phyloP scores from a whole-genome alignment of 2,888 invertebrate species.

The Colletes collaris region DNA sequence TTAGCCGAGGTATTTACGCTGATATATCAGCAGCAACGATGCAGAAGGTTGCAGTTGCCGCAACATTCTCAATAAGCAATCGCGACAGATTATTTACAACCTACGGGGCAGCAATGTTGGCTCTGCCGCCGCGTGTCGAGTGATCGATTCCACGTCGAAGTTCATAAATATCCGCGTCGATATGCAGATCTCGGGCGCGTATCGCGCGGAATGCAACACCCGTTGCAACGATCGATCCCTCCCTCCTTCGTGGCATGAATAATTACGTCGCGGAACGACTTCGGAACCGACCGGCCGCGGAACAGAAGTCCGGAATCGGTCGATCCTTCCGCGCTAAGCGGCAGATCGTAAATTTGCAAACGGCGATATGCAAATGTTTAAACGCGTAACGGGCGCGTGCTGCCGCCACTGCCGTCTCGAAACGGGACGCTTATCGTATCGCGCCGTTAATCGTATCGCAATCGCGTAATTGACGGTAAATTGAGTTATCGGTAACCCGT shows the following conservation, averaged over 20 bases:
- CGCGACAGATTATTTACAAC: neutral
- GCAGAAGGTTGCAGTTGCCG: neutral
- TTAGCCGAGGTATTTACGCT: too few species aligned
- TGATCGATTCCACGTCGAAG: conserved; percentile 39
- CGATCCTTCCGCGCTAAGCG: neutral
- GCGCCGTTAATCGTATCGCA: conserved; percentile 27
- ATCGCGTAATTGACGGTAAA: conserved; percentile 49
- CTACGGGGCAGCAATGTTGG: conserved; percentile 17
- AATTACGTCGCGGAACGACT: conserved; percentile 23
- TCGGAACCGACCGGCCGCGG: too few species aligned
- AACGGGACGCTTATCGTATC: conserved; percentile 21
- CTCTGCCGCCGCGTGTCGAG: conserved; percentile 1
- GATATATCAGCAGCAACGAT: too few species aligned
- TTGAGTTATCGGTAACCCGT: conserved; percentile 35
- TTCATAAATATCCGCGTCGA: conserved; percentile 46
- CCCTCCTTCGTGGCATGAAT: conserved; percentile 11
- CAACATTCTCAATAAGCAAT: conserved; percentile 13
- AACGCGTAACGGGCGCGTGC: conserved; percentile 11
- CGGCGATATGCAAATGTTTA: conserved; percentile 36
- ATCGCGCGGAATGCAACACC: conserved; percentile 14
- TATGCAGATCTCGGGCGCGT: conserved; percentile 38
- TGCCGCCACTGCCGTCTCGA: neutral
- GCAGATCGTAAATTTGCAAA: conserved; percentile 36
- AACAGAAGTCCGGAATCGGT: conserved; percentile 6
- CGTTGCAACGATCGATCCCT: conserved; percentile 25